These are phyloP conservation scores for Nephrocerus scutellatus DNA, from an alignment of 2,888 invertebrate species.

Conservation along the genomic window DNA sequence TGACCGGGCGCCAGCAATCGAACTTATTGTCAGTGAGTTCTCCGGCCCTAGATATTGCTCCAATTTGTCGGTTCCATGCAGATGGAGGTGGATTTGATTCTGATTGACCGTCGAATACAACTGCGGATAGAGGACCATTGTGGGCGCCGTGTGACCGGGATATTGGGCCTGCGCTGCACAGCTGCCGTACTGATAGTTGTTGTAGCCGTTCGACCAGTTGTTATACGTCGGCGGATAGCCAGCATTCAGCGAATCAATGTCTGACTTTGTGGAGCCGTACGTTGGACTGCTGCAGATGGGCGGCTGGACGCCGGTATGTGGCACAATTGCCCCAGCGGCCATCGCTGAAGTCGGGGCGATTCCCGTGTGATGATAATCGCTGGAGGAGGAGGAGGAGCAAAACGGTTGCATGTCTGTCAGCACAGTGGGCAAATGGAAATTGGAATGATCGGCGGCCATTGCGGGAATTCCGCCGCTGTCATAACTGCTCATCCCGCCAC, in stretches of 20 bases:
- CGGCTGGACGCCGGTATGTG: conserved; percentile 26
- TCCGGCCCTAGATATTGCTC: conserved; percentile 59
- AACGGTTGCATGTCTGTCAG: conserved; percentile 54
- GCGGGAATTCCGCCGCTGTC: conserved; percentile 31
- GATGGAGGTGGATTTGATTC: conserved; percentile 76
- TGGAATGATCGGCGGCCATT: conserved; percentile 41
- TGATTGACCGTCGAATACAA: conserved; percentile 79
- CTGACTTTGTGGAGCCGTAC: conserved; percentile 34
- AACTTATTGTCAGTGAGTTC: conserved; percentile 54
- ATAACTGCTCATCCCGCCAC: conserved; percentile 49
- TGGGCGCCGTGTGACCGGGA: conserved; percentile 47
- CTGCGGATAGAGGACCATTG: conserved; percentile 71
- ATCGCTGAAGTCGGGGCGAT: conserved; percentile 30
- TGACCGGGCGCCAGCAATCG: conserved; percentile 46
- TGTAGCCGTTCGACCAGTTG: conserved; percentile 57
- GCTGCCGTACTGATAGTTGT: conserved; percentile 61
- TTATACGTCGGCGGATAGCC: conserved; percentile 41
- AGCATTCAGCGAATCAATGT: conserved; percentile 41
- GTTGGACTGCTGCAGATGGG: conserved; percentile 36
- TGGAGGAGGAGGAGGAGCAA: conserved; percentile 40
- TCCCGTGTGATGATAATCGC: conserved; percentile 44
- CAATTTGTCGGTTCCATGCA: conserved; percentile 61
- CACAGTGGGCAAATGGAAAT: conserved; percentile 55
- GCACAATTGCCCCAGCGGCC: conserved; percentile 29
- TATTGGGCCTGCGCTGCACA: conserved; percentile 43